Percentiles rank a stretch among this genome's conserved stretches.
Conservation (phyloP, 2,888 invertebrate species). For the Ectropis crepuscularia region DNA sequence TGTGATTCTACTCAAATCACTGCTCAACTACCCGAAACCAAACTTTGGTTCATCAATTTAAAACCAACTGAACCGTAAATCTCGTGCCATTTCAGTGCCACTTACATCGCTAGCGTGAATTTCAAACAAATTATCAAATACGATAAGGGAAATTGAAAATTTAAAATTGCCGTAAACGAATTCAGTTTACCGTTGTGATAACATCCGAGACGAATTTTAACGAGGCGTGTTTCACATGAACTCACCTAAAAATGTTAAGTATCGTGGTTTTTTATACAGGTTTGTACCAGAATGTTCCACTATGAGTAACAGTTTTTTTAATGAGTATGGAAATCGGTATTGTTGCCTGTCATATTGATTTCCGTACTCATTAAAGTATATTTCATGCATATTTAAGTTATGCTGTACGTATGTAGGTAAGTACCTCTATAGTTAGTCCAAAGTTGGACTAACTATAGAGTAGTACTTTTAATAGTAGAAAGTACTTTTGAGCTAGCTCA, state of each 20-base stretch:
- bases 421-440: no score
- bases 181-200: conserved; percentile 51
- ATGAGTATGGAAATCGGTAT: background rate
- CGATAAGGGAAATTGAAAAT: conserved; percentile 74
- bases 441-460: no score
- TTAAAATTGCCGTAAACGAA: conserved; percentile 68
- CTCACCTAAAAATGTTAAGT: conserved; percentile 56
- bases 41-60: conserved; percentile 25
- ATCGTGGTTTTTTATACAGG: conserved; percentile 49
- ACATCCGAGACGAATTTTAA: conserved; percentile 50
- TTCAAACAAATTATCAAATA: conserved; percentile 41
- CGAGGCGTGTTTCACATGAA: conserved; percentile 46
- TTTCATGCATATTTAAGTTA: no score
- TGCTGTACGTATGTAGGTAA: no score
- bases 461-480: no score
- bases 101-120: conserved; percentile 42
- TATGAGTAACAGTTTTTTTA: conserved; percentile 1
- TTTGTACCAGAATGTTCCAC: conserved; percentile 36
- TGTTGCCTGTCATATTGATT: no score
- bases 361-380: no score
- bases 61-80: conserved; percentile 25
- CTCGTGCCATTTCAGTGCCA: conserved; percentile 38
- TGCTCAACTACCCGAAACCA: conserved; percentile 14
- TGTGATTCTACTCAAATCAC: background rate
- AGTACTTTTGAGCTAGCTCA: no score